Evolutionary conservation across 2,797 vertebrate genomes (phyloP).

Genomic region (Lemur catta): DNA sequence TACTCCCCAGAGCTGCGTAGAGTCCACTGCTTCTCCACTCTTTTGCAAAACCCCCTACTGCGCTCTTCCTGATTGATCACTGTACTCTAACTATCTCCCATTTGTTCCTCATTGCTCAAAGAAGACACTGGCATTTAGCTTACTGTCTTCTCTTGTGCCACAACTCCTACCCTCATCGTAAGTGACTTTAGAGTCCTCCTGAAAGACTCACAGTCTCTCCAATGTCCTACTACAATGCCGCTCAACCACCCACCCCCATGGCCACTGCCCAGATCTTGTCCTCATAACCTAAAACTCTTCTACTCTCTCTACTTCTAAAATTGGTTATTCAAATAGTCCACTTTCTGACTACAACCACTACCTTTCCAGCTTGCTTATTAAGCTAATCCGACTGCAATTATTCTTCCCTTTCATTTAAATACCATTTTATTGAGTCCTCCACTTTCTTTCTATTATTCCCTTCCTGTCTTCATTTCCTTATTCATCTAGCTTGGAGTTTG

Average conservation of each 20-base stretch:
- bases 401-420: slow-evolving; percentile 20
- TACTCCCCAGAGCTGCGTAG: background rate
- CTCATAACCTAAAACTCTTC: background rate
- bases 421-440: background rate
- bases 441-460: background rate
- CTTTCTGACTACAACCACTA: background rate
- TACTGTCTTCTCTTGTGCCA: background rate
- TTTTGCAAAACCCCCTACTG: background rate
- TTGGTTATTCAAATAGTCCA: background rate
- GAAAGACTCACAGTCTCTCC: background rate
- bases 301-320: slow-evolving; percentile 7
- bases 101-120: background rate
- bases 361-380: background rate
- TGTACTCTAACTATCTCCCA: background rate
- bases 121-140: background rate
- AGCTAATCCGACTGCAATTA: background rate
- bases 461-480: background rate
- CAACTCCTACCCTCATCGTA: background rate
- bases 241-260: background rate
- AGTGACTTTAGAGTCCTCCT: background rate
- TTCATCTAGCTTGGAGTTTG: background rate
- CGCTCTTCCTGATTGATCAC: background rate
- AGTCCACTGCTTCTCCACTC: background rate
- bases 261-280: background rate
- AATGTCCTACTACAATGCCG: background rate